Conservation (phyloP, 2,888 invertebrate genomes). For the Sussaba pulchella region DNA sequence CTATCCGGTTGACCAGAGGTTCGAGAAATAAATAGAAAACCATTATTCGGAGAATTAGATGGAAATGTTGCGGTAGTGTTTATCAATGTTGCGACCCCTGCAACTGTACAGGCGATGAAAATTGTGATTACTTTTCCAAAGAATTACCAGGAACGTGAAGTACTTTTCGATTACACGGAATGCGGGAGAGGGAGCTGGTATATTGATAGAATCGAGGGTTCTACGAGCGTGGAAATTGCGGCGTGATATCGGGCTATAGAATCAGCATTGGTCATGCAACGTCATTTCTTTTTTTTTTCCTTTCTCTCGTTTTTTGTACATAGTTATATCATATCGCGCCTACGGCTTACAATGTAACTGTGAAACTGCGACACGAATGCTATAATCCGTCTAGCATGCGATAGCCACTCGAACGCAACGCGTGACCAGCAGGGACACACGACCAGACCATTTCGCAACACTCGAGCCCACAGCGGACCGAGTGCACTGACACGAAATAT, state of each 20-base stretch:
- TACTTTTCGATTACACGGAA: conserved; percentile 9
- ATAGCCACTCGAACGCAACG: conserved; percentile 79
- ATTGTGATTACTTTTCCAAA: conserved; percentile 47
- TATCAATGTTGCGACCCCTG: background rate
- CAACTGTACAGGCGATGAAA: conserved; percentile 21
- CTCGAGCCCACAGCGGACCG: conserved; percentile 25
- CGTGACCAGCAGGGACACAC: conserved; percentile 70
- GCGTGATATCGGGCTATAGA: conserved; percentile 81
- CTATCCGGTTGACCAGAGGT: conserved; percentile 40
- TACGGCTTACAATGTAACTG: conserved; percentile 71
- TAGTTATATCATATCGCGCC: conserved; percentile 19
- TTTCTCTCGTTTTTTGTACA: conserved; percentile 25
- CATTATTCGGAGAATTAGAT: conserved; percentile 7
- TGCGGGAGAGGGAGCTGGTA: background rate
- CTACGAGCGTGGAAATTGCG: conserved; percentile 75
- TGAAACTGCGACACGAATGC: conserved; percentile 78
- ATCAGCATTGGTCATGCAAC: conserved; percentile 82
- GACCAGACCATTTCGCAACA: conserved; percentile 65
- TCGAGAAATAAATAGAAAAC: conserved; percentile 18
- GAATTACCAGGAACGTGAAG: conserved; percentile 12
- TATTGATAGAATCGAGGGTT: conserved; percentile 45
- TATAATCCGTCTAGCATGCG: conserved; percentile 81
- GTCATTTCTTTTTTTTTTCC: conserved; percentile 71
- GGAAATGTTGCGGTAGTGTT: background rate
- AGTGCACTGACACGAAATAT: background rate